Base-by-base conservation (phyloP, 2,888 invertebrate genomes). In the Phyto melanocephala region DNA sequence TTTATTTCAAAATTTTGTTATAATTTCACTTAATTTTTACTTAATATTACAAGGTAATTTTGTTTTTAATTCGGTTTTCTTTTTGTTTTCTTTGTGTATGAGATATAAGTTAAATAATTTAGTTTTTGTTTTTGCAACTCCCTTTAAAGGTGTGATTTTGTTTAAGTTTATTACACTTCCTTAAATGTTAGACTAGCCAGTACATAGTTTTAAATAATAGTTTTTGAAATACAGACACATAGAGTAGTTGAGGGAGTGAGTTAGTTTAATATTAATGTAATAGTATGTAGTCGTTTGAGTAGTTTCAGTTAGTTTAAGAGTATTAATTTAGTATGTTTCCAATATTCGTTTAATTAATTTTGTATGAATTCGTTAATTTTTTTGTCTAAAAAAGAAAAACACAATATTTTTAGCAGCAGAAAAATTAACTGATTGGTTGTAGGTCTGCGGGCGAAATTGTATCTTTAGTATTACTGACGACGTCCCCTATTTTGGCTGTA, bases 171-270 rank as follows among this genome's bases (percentile, higher is more conserved):
- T 52, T 40, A 42, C 11, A 45, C 50, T 67, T 76, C 22, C 50
- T 72, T 79, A 60, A 65, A 60, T 54, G 75, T 79, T 76, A 79
- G 82, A 82, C 82, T 79, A 82, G 78, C 58, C 50, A 74, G 40
- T 68, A n/a, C n/a, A n/a, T n/a, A 65, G 20, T 79, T 65, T 60
- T 28, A 22, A 52, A 17, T 35, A 13, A 62, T 52, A 72, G 42
- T 79, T 65, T 67, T 47, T 47, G 54, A 56, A 71, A 60, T 52
- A 50, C 58, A 60, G 24, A 45, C 6, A 74, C 22, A 47, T 0
- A 52, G 4, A 65, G 2, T 20, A 33, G 17, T 22, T 47, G 35
- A 37, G 22, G 54, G 15, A 47, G 33, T 20, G 17, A 47, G n/a
- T 65, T 62, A 54, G 45, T 62, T 56, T 35, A 35, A 40, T 56